phyloP scores from a whole-genome alignment of 2,888 invertebrate species.

The Yponomeuta evonymella region DNA sequence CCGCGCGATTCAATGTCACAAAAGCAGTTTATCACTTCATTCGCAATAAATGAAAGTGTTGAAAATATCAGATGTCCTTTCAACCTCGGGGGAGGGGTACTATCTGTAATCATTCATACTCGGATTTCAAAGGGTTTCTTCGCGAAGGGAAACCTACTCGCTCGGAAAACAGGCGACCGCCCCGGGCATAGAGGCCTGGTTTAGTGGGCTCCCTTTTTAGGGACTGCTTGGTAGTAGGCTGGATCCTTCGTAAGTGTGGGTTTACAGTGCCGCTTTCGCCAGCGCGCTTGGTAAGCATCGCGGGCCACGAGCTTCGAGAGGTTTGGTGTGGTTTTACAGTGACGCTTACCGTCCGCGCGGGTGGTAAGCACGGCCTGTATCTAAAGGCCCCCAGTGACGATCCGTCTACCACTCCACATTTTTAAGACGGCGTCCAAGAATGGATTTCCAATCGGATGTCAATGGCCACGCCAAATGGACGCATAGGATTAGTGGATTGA shows the following conservation, averaged over 20 bases:
- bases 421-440: too few relatives aligned
- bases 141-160: background rate
- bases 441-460: too few relatives aligned
- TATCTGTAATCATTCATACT: constrained; percentile 10
- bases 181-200: background rate
- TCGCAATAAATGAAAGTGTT: background rate
- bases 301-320: too few relatives aligned
- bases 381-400: too few relatives aligned
- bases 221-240: background rate
- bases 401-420: too few relatives aligned
- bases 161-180: background rate
- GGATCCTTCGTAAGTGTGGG: background rate
- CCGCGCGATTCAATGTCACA: background rate
- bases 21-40: background rate
- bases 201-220: background rate
- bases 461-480: too few relatives aligned
- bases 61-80: constrained; percentile 6
- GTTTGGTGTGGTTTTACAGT: too few relatives aligned
- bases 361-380: too few relatives aligned
- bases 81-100: background rate
- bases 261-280: too few relatives aligned
- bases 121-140: constrained; percentile 7
- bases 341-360: too few relatives aligned
- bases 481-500: too few relatives aligned
- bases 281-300: too few relatives aligned